Evolutionary conservation across 2,797 vertebrate genomes (phyloP).

Genomic region (Rhabdomys pumilio): DNA sequence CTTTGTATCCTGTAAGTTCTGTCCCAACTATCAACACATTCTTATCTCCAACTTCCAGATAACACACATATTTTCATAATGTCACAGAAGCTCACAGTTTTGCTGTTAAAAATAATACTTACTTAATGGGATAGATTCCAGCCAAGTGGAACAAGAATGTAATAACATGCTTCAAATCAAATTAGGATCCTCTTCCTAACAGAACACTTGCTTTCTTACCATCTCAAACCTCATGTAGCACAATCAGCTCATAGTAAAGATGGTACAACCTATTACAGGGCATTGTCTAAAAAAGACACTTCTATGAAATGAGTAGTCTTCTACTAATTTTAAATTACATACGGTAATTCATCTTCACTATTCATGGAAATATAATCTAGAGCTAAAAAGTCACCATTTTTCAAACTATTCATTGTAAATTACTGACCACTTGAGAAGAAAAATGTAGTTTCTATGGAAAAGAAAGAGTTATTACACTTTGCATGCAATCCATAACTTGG

Average conservation of each 20-base stretch:
- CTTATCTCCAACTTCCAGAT: conserved; percentile 27
- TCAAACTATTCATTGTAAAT: conserved; percentile 1
- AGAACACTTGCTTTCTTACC: conserved; percentile 16
- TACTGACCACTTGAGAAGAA: conserved; percentile 43
- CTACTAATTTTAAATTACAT: conserved; percentile 41
- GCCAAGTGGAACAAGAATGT: conserved; percentile 45
- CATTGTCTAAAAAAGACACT: not conserved
- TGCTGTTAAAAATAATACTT: conserved; percentile 41
- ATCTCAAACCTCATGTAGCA: conserved; percentile 16
- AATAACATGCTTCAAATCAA: not conserved
- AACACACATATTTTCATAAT: conserved; percentile 60
- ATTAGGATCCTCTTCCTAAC: not conserved
- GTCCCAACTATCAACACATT: conserved; percentile 32
- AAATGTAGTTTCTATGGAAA: conserved; percentile 67
- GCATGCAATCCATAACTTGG: conserved; percentile 69
- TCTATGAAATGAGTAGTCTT: conserved; percentile 10
- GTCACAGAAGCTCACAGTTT: conserved; percentile 22
- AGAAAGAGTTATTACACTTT: conserved; percentile 64
- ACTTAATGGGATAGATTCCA: conserved; percentile 55
- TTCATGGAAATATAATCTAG: conserved; percentile 43
- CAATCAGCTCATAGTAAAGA: not conserved
- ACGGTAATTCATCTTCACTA: conserved; percentile 47
- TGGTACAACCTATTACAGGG: not conserved
- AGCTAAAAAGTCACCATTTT: conserved; percentile 46
- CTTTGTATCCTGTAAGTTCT: not conserved